Evolutionary conservation across 2,113 vertebrate genomes (phyloP).

Genomic region (Tauraco erythrolophus): DNA sequence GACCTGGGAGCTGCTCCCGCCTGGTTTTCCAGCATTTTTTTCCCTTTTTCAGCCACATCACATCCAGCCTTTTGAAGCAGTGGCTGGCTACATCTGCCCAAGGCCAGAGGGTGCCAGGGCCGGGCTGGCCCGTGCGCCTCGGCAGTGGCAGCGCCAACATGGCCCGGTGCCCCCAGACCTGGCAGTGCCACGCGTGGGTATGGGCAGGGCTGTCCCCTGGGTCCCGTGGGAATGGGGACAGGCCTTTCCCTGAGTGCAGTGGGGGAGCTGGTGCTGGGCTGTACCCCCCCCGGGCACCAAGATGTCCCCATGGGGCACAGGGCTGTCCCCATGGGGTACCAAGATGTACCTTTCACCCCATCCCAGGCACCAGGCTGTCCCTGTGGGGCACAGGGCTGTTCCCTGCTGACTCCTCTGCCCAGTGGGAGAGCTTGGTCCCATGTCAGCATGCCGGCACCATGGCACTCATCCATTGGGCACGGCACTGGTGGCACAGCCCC

Average conservation of each 20-base stretch:
- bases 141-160: no score
- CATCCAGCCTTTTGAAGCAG: neutral
- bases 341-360: neutral
- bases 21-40: neutral
- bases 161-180: neutral
- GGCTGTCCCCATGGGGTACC: neutral
- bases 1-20: neutral
- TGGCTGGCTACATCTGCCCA: no score
- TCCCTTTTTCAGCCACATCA: neutral
- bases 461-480: fast-evolving
- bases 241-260: neutral
- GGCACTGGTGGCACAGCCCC: neutral
- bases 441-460: neutral
- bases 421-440: fast-evolving
- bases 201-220: neutral
- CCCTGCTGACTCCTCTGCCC: neutral
- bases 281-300: neutral
- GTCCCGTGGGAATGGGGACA: neutral
- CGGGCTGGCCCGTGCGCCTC: neutral
- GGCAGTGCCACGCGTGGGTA: neutral
- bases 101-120: neutral
- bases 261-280: neutral
- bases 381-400: neutral
- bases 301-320: no score
- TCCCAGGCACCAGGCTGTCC: neutral